phyloP scores from a whole-genome alignment of 2,888 invertebrate genomes.

The Gisinianus flammeolus region DNA sequence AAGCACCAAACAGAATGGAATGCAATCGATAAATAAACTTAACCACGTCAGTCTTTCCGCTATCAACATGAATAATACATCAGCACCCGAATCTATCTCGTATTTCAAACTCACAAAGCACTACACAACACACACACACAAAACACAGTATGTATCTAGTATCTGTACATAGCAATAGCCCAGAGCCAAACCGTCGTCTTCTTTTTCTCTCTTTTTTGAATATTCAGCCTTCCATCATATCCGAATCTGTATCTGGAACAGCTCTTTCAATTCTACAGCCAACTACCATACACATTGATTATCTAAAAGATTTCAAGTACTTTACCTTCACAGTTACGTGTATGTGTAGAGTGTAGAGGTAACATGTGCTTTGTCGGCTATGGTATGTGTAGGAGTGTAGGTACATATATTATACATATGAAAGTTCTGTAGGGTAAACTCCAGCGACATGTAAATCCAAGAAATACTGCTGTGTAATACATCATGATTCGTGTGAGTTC shows the following conservation, averaged over 20 bases:
- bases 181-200: neutral
- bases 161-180: constrained; percentile 10
- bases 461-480: no score
- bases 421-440: no score
- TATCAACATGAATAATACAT: constrained; percentile 46
- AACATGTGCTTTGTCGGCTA: no score
- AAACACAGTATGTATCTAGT: neutral
- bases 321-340: no score
- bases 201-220: constrained; percentile 1
- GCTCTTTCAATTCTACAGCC: constrained; percentile 1
- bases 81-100: constrained; percentile 28
- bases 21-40: constrained; percentile 41
- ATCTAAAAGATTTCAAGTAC: no score
- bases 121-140: neutral
- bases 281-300: no score
- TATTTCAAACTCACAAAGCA: neutral
- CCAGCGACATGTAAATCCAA: no score
- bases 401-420: no score
- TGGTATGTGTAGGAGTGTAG: no score
- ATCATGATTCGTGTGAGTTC: no score
- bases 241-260: neutral
- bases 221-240: constrained; percentile 13
- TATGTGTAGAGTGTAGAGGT: no score
- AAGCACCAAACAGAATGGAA: constrained; percentile 23
- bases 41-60: constrained; percentile 41